These are phyloP conservation scores for Pteropus rufus DNA, from an alignment of 2,797 vertebrate species.

Conservation along the genomic window DNA sequence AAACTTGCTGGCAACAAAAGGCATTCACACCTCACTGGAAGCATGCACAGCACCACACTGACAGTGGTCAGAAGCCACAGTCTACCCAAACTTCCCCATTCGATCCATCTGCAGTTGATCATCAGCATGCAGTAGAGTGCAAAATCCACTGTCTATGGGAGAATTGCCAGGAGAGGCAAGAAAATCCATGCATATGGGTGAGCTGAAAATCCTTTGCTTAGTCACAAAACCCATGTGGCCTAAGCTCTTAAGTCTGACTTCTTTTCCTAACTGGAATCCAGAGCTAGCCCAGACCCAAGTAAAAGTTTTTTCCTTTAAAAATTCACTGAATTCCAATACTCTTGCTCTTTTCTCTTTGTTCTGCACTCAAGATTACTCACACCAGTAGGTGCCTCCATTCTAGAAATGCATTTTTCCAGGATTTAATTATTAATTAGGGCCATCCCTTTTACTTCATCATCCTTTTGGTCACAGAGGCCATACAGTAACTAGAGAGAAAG, in stretches of 20 bases:
- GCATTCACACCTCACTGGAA: neutral
- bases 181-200: accelerated
- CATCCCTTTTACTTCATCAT: neutral
- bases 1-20: neutral
- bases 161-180: neutral
- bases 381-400: neutral
- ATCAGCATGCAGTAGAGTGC: neutral
- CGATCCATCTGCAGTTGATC: neutral
- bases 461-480: neutral
- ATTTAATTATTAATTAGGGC: neutral
- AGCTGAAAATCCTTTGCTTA: neutral
- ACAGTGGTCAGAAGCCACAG: neutral
- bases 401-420: neutral
- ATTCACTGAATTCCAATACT: neutral
- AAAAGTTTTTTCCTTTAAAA: neutral
- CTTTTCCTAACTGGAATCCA: neutral
- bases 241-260: neutral
- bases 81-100: neutral
- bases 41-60: neutral
- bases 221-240: neutral
- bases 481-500: neutral
- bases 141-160: neutral
- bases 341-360: neutral
- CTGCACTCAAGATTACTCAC: neutral
- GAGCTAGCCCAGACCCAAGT: neutral